Evolutionary conservation across 2,113 vertebrate genomes (phyloP).

Genomic region (Colinus virginianus): DNA sequence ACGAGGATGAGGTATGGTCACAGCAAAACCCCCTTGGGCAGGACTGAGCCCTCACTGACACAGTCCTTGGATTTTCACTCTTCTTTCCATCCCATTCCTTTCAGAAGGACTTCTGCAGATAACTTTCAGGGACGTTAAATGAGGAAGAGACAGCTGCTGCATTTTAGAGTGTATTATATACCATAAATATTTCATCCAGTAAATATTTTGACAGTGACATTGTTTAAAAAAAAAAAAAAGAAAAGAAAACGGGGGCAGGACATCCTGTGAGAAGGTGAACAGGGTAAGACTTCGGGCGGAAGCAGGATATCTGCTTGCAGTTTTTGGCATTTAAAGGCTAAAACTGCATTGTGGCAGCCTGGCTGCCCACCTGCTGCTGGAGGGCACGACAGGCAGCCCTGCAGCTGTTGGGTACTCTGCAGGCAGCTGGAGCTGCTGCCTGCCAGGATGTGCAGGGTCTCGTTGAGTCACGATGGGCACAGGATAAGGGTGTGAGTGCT

Average conservation of each 20-base stretch:
- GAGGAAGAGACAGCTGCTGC: conserved; percentile 24
- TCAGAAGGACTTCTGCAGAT: not conserved
- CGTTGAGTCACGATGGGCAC: not conserved
- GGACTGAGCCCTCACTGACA: not conserved
- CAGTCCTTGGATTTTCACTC: not conserved
- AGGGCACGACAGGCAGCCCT: conserved; percentile 34
- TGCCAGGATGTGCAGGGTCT: conserved; percentile 9
- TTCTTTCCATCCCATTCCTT: not conserved
- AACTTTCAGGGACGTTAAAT: not conserved
- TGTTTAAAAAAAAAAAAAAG: not conserved
- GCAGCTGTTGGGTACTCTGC: conserved; percentile 69
- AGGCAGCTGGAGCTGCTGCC: conserved; percentile 23
- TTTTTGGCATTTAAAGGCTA: conserved; percentile 33
- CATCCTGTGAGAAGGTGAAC: conserved; percentile 45
- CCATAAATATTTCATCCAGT: conserved; percentile 27
- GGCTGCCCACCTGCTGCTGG: conserved; percentile 60
- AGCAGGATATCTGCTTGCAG: not conserved
- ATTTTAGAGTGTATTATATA: conserved; percentile 6
- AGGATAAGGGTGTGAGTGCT: not conserved
- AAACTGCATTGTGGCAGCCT: conserved; percentile 4
- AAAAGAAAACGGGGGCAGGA: not conserved
- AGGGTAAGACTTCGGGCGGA: not conserved
- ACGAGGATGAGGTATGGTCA: conserved; percentile 88
- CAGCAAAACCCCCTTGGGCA: not conserved
- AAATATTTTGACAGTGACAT: conserved; percentile 52